Conservation (phyloP, 2,113 vertebrate species). For the Myrmophylax atrothorax region DNA sequence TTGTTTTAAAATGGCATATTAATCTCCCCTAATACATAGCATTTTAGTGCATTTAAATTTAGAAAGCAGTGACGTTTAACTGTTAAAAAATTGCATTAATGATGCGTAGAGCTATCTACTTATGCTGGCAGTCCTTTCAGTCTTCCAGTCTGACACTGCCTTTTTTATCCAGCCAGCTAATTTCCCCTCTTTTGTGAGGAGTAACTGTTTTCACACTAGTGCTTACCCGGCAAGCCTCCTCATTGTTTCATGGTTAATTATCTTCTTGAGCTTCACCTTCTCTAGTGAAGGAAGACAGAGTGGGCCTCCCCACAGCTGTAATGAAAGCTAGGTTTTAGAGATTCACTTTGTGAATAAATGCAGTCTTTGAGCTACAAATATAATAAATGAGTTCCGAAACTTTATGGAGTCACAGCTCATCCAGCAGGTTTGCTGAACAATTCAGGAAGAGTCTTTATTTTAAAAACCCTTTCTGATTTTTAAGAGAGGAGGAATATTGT, state of each 20-base stretch:
- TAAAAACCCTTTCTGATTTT: background rate
- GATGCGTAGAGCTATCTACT: conserved; percentile 77
- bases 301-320: conserved; percentile 67
- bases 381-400: conserved; percentile 77
- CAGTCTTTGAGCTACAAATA: conserved; percentile 68
- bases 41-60: conserved; percentile 75
- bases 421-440: conserved; percentile 64
- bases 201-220: conserved; percentile 84
- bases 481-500: background rate
- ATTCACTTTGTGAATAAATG: conserved; percentile 74
- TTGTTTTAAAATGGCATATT: conserved; percentile 71
- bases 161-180: conserved; percentile 82
- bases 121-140: conserved; percentile 78
- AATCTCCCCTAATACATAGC: conserved; percentile 64
- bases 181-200: conserved; percentile 84
- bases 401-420: conserved; percentile 71
- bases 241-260: conserved; percentile 84
- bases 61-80: conserved; percentile 76
- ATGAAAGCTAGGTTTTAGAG: conserved; percentile 75
- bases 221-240: conserved; percentile 81
- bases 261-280: conserved; percentile 81
- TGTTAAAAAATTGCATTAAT: conserved; percentile 80
- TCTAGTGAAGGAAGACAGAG: conserved; percentile 33
- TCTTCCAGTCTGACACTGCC: conserved; percentile 81
- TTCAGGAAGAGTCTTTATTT: conserved; percentile 16